Conservation (phyloP, 2,888 invertebrate species). For the Himalopsyche kuldschensis region DNA sequence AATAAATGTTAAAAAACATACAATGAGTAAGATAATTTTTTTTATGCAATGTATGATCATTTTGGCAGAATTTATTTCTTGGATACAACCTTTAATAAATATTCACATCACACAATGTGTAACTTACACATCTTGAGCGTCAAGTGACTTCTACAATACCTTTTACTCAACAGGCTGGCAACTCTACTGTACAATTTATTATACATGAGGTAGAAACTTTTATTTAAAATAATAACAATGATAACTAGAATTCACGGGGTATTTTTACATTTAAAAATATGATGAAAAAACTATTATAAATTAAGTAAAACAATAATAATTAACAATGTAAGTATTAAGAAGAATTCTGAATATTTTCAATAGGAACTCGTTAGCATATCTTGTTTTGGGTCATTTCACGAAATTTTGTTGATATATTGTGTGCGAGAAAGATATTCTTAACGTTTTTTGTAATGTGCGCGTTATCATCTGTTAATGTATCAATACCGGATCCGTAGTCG, state of each 20-base stretch:
- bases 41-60: not conserved
- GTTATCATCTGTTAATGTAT: too few species aligned
- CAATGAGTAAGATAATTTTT: not conserved
- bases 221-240: not conserved
- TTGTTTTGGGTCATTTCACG: too few species aligned
- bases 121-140: not conserved
- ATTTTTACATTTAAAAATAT: not conserved
- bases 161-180: not conserved
- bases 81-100: not conserved
- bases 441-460: too few species aligned
- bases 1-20: too few species aligned
- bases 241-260: not conserved
- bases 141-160: not conserved
- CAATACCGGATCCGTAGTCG: too few species aligned
- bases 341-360: not conserved
- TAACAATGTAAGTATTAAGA: not conserved
- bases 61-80: not conserved
- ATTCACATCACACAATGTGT: not conserved
- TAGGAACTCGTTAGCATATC: not conserved
- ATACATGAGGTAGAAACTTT: constrained; percentile 7
- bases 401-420: too few species aligned
- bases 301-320: not conserved
- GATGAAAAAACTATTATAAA: not conserved
- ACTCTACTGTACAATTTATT: not conserved
- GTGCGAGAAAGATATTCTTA: too few species aligned